A percentile compares a stretch with the other conserved stretches of the same genome.
Conservation (phyloP, 2,888 invertebrate species). For the Catocala sponsa region DNA sequence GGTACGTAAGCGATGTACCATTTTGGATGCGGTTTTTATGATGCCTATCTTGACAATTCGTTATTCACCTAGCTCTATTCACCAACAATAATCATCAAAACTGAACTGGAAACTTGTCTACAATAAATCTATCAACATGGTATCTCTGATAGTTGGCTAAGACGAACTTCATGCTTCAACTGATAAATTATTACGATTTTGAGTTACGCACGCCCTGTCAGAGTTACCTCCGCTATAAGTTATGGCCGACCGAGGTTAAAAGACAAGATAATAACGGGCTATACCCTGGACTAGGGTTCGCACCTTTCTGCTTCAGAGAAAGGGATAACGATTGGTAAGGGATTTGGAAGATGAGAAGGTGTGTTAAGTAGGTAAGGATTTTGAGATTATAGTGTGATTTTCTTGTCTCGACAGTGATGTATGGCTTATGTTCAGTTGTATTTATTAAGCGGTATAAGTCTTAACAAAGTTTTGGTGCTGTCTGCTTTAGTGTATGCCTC, state of each 20-base stretch:
- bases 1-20: too few species aligned
- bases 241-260: constrained; percentile 55
- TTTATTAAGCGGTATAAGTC: too few species aligned
- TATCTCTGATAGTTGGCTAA: constrained; percentile 34
- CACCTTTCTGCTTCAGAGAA: constrained; percentile 34
- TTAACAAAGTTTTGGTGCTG: too few species aligned
- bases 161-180: constrained; percentile 34
- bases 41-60: too few species aligned
- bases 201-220: constrained; percentile 48
- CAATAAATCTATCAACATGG: constrained; percentile 41
- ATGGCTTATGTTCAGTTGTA: too few species aligned
- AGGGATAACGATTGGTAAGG: constrained; percentile 36
- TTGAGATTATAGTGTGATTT: neutral
- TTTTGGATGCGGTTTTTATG: too few species aligned
- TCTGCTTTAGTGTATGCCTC: too few species aligned
- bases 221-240: constrained; percentile 48
- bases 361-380: neutral
- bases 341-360: constrained; percentile 9
- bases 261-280: constrained; percentile 55
- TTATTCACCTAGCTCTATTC: neutral
- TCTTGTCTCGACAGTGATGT: too few species aligned
- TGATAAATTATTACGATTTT: constrained; percentile 58
- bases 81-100: constrained; percentile 12
- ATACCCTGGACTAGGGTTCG: constrained; percentile 34
- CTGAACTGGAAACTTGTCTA: constrained; percentile 11